Percentiles rank a stretch among this genome's conserved stretches.
phyloP scores from a whole-genome alignment of 23 tunicate genomes.

The Trididemnum nubilum region DNA sequence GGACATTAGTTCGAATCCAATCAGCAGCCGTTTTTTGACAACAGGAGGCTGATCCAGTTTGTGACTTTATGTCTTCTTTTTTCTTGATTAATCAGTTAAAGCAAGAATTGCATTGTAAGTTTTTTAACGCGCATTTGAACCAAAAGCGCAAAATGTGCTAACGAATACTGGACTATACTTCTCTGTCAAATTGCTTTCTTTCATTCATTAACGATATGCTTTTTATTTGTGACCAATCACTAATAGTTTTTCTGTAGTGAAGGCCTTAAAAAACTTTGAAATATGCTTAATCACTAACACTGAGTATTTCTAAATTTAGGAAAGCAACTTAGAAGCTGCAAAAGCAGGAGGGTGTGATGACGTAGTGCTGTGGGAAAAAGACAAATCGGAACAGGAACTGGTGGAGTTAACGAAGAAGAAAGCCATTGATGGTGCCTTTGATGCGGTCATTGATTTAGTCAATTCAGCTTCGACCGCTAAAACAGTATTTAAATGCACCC shows the following conservation, averaged over 20 bases:
- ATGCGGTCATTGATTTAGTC: conserved; percentile 63
- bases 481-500: conserved; percentile 39
- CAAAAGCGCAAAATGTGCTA: too few species aligned
- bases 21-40: too few species aligned
- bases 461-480: conserved; percentile 37
- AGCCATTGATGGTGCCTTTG: conserved; percentile 45
- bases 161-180: too few species aligned
- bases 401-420: conserved; percentile 25
- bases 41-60: too few species aligned
- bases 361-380: conserved; percentile 49
- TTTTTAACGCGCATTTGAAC: too few species aligned
- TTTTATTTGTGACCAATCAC: too few species aligned
- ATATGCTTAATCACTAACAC: neutral
- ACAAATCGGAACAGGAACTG: conserved; percentile 9
- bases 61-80: too few species aligned
- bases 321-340: conserved; percentile 21
- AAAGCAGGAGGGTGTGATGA: conserved; percentile 40
- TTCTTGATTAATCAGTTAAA: too few species aligned
- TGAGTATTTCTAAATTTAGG: neutral
- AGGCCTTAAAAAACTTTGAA: neutral
- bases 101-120: too few species aligned
- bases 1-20: too few species aligned
- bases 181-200: too few species aligned
- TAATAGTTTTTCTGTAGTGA: neutral
- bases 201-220: too few species aligned